Conservation (phyloP, 2,888 invertebrate species). For the Leptinotarsa tumamoca region DNA sequence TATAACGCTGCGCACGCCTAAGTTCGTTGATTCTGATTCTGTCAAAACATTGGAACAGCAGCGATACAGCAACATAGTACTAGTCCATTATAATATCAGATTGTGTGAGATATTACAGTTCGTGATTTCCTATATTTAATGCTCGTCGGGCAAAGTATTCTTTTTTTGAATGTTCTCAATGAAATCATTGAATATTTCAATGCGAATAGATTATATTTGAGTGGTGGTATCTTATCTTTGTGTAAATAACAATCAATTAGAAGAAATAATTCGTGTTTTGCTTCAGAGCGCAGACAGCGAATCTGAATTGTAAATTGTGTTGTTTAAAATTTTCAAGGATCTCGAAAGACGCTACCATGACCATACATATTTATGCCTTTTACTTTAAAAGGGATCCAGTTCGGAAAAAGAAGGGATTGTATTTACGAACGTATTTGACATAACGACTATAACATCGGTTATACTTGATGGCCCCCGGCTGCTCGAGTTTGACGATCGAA, state of each 20-base stretch:
- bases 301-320: conserved; percentile 60
- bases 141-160: neutral
- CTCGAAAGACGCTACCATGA: conserved; percentile 59
- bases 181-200: conserved; percentile 26
- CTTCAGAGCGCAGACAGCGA: conserved; percentile 30
- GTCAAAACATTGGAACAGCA: too few species aligned
- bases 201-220: conserved; percentile 34
- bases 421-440: neutral
- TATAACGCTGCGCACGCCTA: too few species aligned
- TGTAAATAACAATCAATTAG: conserved; percentile 41
- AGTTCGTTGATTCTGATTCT: too few species aligned
- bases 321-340: conserved; percentile 62
- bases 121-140: too few species aligned
- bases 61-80: too few species aligned
- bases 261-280: conserved; percentile 40
- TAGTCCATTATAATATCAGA: too few species aligned
- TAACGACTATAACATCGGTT: neutral
- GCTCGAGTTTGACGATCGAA: too few species aligned
- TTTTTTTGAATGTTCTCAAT: neutral
- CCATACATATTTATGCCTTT: conserved; percentile 60
- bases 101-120: too few species aligned
- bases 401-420: neutral
- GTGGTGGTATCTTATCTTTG: conserved; percentile 36
- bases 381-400: neutral
- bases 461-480: too few species aligned